Evolutionary conservation across 2,888 invertebrate genomes (phyloP).

Genomic region (Hydroisotoma schaefferi): DNA sequence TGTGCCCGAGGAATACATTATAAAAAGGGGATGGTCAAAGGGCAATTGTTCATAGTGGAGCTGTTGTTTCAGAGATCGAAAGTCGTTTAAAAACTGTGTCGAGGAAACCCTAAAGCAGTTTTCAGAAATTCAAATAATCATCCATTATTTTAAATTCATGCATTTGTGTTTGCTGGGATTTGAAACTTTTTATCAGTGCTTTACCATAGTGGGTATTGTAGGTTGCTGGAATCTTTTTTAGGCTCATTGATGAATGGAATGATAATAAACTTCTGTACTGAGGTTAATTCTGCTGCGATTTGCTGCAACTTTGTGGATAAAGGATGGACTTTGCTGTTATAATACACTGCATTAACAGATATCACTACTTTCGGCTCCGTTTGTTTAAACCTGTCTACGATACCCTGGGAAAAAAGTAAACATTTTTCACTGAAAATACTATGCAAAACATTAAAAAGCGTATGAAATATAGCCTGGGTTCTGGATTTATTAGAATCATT

Average conservation of each 20-base stretch:
- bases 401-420: constrained; percentile 39
- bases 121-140: neutral
- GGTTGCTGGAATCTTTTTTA: constrained; percentile 1
- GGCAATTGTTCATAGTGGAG: constrained; percentile 55
- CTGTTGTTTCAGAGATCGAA: constrained; percentile 20
- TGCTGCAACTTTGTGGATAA: constrained; percentile 55
- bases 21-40: constrained; percentile 58
- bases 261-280: constrained; percentile 39
- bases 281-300: constrained; percentile 49
- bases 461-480: too few relatives aligned
- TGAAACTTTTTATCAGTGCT: too few relatives aligned
- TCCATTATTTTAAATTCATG: neutral
- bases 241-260: constrained; percentile 38
- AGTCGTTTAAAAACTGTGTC: constrained; percentile 32
- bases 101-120: constrained; percentile 34
- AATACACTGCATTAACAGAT: constrained; percentile 57
- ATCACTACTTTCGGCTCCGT: constrained; percentile 58
- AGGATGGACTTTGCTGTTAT: constrained; percentile 57
- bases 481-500: too few relatives aligned
- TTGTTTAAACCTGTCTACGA: constrained; percentile 53
- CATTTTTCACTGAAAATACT: too few relatives aligned
- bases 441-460: too few relatives aligned
- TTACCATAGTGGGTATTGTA: neutral
- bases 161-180: too few relatives aligned
- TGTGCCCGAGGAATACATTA: constrained; percentile 57